phyloP scores from a whole-genome alignment of 1,140 invertebrate genomes.

The Pseudomyrmex pallidus region DNA sequence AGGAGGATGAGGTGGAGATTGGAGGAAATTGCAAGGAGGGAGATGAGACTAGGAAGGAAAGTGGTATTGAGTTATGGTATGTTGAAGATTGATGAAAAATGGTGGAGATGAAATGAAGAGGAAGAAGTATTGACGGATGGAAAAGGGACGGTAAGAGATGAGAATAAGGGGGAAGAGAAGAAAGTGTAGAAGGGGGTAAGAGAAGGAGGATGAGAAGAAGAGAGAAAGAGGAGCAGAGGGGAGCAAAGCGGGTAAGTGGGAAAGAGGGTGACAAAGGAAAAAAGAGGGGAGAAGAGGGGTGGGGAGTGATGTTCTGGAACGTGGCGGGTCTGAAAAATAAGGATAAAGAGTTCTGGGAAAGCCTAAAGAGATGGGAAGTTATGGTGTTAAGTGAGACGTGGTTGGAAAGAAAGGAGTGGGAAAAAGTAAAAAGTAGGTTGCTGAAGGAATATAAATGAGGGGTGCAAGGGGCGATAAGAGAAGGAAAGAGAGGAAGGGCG shows the following conservation, averaged over 20 bases:
- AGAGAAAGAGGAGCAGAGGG: neutral
- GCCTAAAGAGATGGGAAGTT: neutral
- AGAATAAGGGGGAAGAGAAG: neutral
- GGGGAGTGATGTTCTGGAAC: neutral
- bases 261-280: neutral
- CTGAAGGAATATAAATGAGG: neutral
- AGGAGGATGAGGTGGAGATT: neutral
- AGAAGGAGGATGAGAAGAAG: no score
- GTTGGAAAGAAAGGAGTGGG: neutral
- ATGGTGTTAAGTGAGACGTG: neutral
- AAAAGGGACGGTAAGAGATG: neutral
- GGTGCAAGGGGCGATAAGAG: neutral
- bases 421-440: neutral
- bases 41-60: neutral
- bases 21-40: neutral
- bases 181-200: neutral
- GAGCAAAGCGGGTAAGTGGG: neutral
- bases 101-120: neutral
- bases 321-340: neutral
- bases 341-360: neutral
- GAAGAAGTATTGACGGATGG: neutral
- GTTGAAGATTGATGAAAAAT: neutral
- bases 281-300: neutral
- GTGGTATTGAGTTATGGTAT: neutral
- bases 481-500: neutral